phyloP scores from a whole-genome alignment of 2,797 vertebrate species.

The Catamblyrhynchus diadema region DNA sequence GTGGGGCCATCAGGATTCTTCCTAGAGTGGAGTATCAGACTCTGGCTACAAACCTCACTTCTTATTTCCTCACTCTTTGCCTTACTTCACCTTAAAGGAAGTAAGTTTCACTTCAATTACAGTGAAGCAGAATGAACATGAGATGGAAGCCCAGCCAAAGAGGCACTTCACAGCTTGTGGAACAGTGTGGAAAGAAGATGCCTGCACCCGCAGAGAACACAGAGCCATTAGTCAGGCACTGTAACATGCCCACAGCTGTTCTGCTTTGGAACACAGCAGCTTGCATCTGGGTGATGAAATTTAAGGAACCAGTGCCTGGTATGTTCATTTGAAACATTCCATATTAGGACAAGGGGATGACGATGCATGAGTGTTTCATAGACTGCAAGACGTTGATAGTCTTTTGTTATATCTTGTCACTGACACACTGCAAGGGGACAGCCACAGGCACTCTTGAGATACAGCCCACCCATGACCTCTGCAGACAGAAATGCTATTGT shows the following conservation, averaged over 20 bases:
- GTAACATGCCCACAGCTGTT: neutral
- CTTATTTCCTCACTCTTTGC: neutral
- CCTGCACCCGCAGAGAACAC: neutral
- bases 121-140: neutral
- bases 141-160: neutral
- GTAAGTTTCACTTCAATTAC: neutral
- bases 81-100: neutral
- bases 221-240: neutral
- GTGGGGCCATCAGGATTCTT: neutral
- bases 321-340: neutral
- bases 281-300: neutral
- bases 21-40: neutral
- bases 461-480: neutral
- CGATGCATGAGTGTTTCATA: rapidly evolving
- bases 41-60: neutral
- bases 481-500: neutral
- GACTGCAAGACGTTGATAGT: rapidly evolving
- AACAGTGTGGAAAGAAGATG: neutral
- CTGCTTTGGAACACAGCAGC: neutral
- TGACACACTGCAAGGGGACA: neutral
- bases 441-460: neutral
- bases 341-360: neutral
- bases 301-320: neutral
- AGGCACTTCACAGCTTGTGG: neutral
- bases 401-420: neutral